A percentile compares a stretch with the other conserved stretches of the same genome.
Evolutionary conservation across 2,797 vertebrate species (phyloP).

Genomic region (Coregonus sp.): DNA sequence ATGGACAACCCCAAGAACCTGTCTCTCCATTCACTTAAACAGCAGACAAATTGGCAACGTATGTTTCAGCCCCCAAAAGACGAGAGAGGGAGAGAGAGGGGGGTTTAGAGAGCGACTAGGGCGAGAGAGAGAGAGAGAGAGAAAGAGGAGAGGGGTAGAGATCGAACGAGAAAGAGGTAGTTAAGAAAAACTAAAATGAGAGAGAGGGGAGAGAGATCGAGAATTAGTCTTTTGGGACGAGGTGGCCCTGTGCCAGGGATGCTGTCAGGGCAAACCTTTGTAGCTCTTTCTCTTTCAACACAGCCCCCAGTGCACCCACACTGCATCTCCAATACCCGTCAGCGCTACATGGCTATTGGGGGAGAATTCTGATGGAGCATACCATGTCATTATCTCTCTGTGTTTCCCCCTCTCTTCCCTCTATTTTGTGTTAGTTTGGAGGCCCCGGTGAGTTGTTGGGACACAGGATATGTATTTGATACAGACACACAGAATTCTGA

Average conservation of each 20-base stretch:
- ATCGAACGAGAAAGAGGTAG: neutral
- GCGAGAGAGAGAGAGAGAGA: neutral
- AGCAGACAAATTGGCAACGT: neutral
- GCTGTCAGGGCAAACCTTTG: neutral
- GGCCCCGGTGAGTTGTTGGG: neutral
- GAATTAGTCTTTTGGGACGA: neutral
- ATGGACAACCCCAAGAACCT: neutral
- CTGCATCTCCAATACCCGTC: neutral
- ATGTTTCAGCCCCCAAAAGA: neutral
- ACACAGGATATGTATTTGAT: neutral
- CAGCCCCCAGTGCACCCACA: neutral
- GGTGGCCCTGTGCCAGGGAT: conserved; percentile 5
- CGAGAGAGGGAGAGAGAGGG: neutral
- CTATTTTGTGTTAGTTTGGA: neutral
- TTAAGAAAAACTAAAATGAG: neutral
- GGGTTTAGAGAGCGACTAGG: neutral
- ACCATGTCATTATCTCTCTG: neutral
- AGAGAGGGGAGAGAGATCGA: neutral
- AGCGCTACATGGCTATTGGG: neutral
- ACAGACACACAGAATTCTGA: neutral
- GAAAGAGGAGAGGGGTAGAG: too few relatives aligned
- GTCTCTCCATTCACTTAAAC: neutral
- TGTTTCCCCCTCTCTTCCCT: neutral
- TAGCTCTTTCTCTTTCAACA: neutral
- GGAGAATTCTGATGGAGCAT: neutral